phyloP scores from a whole-genome alignment of 2,888 invertebrate genomes.

The Oscheius onirici region DNA sequence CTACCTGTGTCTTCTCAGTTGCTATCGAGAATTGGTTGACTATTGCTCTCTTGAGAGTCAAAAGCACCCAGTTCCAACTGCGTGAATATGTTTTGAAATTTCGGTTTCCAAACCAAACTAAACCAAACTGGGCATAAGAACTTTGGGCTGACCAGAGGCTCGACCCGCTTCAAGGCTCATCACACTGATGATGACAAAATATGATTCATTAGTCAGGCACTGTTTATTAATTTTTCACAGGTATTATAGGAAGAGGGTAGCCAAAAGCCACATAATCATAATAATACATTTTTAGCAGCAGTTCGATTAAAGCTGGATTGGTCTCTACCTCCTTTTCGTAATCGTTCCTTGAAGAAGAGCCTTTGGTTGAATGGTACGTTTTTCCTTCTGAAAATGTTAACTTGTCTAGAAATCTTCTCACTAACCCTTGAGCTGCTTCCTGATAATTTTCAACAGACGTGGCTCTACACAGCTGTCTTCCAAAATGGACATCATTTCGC shows the following conservation, averaged over 20 bases:
- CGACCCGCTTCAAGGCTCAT: no score
- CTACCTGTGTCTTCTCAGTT: no score
- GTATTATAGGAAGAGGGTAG: not conserved
- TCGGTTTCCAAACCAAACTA: no score
- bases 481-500: not conserved
- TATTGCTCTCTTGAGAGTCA: no score
- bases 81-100: no score
- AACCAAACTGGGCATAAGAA: no score
- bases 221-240: not conserved
- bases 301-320: not conserved
- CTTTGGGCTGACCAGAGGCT: no score
- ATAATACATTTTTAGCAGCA: slow-evolving; percentile 6
- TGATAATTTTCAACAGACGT: not conserved
- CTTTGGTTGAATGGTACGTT: not conserved
- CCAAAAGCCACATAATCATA: slow-evolving; percentile 9
- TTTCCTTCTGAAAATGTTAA: not conserved
- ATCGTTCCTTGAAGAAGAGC: not conserved
- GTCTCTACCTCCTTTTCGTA: not conserved
- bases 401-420: no score
- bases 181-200: no score
- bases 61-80: no score
- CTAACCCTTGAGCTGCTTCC: not conserved
- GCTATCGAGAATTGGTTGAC: no score
- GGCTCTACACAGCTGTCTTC: not conserved
- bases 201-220: no score